Evolutionary conservation across 2,797 vertebrate species (phyloP).

Genomic region (Sebastes vulpes): DNA sequence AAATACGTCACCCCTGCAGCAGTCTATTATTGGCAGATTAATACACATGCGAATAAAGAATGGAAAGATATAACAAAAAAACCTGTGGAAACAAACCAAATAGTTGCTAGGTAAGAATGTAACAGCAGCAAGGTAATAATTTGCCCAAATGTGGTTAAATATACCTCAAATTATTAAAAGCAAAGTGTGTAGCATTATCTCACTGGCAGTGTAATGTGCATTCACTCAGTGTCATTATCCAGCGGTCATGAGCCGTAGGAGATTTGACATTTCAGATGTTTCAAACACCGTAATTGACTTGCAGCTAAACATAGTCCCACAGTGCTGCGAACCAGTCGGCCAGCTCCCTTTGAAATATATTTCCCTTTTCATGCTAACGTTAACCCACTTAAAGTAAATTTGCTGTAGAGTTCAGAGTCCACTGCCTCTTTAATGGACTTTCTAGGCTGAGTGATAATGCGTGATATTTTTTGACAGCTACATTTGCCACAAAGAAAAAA

Average conservation of each 20-base stretch:
- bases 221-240: background rate
- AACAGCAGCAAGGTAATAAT: background rate
- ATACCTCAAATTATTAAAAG: background rate
- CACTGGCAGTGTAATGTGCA: background rate
- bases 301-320: conserved; percentile 48
- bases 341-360: conserved; percentile 51
- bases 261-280: conserved; percentile 51
- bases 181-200: background rate
- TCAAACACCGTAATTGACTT: conserved; percentile 43
- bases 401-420: conserved; percentile 25
- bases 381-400: conserved; percentile 50
- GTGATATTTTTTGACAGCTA: conserved; percentile 23
- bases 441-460: conserved; percentile 8
- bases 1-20: too few relatives aligned
- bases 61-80: background rate
- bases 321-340: conserved; percentile 12
- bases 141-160: background rate
- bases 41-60: background rate
- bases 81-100: background rate
- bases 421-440: conserved; percentile 31
- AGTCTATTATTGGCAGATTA: background rate
- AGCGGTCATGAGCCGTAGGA: background rate
- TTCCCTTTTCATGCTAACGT: conserved; percentile 44
- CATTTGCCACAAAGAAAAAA: conserved; percentile 8
- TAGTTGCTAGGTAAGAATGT: background rate